These are phyloP conservation scores for Nesogale talazaci DNA, from an alignment of 2,113 vertebrate genomes.

Conservation along the genomic window DNA sequence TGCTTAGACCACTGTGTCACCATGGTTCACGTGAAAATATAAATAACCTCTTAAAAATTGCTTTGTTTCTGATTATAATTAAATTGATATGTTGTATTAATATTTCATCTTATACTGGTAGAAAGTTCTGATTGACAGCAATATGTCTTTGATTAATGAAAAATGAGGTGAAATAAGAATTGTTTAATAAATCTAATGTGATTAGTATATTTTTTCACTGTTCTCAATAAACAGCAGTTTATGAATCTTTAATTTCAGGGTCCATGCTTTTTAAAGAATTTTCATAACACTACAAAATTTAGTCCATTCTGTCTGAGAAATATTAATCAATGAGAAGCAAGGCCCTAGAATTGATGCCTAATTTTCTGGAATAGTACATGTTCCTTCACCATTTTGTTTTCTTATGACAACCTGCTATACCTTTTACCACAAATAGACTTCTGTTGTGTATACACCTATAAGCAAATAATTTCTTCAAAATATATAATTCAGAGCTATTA, in stretches of 20 bases:
- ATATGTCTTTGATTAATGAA: conserved; percentile 6
- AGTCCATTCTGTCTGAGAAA: background rate
- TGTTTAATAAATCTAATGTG: background rate
- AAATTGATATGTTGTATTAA: background rate
- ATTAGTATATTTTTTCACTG: background rate
- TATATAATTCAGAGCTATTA: too few species aligned
- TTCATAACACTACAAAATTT: background rate
- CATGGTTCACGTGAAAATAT: background rate
- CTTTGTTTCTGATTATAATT: background rate
- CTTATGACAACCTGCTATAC: too few species aligned
- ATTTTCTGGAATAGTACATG: too few species aligned
- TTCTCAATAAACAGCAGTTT: background rate
- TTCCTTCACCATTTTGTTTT: too few species aligned
- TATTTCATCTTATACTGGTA: background rate
- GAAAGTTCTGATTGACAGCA: background rate
- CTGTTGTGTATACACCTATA: too few species aligned
- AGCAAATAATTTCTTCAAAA: too few species aligned
- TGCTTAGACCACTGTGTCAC: too few species aligned
- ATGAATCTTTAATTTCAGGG: background rate
- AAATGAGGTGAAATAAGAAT: background rate
- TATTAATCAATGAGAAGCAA: background rate
- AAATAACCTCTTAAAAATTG: background rate
- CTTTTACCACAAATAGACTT: too few species aligned
- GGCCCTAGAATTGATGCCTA: too few species aligned
- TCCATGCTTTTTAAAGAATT: background rate